Percentiles rank a stretch among this genome's conserved stretches.
Evolutionary conservation across 2,113 vertebrate genomes (phyloP).

Genomic region (Dunckerocampus dactyliophorus): DNA sequence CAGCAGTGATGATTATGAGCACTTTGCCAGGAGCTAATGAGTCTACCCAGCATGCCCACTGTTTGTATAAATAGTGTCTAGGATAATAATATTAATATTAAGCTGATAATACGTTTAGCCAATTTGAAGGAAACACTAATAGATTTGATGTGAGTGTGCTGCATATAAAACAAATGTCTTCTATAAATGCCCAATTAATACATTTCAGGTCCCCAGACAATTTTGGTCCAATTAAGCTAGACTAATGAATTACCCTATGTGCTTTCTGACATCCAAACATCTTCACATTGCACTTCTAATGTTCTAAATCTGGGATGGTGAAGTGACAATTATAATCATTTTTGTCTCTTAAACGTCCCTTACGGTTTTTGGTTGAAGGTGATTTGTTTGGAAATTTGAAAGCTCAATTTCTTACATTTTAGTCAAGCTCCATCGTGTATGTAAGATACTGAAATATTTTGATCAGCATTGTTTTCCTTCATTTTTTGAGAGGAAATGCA

Average conservation of each 20-base stretch:
- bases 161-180: conserved; percentile 5
- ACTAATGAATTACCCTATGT: background rate
- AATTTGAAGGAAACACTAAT: conserved; percentile 11
- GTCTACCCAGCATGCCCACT: background rate
- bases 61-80: background rate
- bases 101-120: background rate
- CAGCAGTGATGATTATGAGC: conserved; percentile 3
- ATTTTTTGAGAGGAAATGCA: conserved; percentile 83
- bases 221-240: background rate
- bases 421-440: conserved; percentile 76
- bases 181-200: conserved; percentile 7
- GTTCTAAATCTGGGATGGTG: conserved; percentile 20
- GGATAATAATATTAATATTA: conserved; percentile 1
- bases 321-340: conserved; percentile 28
- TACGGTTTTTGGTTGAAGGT: conserved; percentile 55
- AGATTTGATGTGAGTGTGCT: conserved; percentile 9
- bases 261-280: conserved; percentile 1
- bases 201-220: background rate
- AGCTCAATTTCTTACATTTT: conserved; percentile 85
- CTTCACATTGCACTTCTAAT: conserved; percentile 22
- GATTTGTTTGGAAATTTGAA: conserved; percentile 76
- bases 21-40: conserved; percentile 3
- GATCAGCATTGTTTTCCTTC: conserved; percentile 47
- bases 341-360: conserved; percentile 45
- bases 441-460: conserved; percentile 68